Evolutionary conservation across 1,140 invertebrate genomes (phyloP).

Genomic region (Drosophila kanapiae): DNA sequence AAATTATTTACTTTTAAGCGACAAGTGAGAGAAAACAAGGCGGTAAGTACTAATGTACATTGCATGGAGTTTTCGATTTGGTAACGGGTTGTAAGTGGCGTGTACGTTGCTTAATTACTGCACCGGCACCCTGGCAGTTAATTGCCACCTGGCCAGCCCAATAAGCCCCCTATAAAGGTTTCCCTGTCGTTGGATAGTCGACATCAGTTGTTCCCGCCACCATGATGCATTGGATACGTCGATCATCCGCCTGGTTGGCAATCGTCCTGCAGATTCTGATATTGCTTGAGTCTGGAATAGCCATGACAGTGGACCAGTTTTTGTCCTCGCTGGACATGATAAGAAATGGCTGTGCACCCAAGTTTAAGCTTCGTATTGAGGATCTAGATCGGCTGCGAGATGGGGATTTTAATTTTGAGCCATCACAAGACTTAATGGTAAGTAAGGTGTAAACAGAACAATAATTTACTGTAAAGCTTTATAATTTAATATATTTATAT

Average conservation of each 20-base stretch:
- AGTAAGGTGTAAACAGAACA: neutral
- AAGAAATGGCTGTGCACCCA: constrained; percentile 67
- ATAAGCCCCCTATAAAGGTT: constrained; percentile 38
- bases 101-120: constrained; percentile 42
- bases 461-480: no score
- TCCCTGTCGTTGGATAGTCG: neutral
- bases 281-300: constrained; percentile 10
- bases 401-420: constrained; percentile 62
- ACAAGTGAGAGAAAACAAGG: neutral
- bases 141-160: constrained; percentile 24
- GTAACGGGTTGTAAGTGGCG: constrained; percentile 27
- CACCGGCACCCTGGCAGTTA: constrained; percentile 12
- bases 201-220: constrained; percentile 12
- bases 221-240: constrained; percentile 23
- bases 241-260: constrained; percentile 17
- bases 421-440: constrained; percentile 64
- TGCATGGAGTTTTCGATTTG: neutral
- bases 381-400: constrained; percentile 59
- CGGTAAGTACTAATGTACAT: neutral
- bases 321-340: constrained; percentile 77
- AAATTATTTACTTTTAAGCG: neutral
- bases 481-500: neutral
- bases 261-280: constrained; percentile 29
- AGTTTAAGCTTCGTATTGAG: constrained; percentile 67
- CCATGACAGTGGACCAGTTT: constrained; percentile 78